Evolutionary conservation across 1,140 invertebrate species (phyloP).

Genomic region (Drosophila seguyi): DNA sequence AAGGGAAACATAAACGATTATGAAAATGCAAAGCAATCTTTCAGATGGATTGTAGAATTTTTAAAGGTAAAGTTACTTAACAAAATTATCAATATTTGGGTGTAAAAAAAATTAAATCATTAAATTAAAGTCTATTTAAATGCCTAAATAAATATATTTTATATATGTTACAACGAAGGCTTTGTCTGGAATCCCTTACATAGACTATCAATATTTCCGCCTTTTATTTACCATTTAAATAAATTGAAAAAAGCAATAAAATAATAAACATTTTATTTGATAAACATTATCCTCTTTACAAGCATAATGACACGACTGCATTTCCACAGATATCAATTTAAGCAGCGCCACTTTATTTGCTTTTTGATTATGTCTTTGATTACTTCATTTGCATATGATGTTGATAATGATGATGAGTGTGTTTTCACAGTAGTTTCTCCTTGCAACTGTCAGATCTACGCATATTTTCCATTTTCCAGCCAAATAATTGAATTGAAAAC

Average conservation of each 20-base stretch:
- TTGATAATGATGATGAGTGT: not conserved
- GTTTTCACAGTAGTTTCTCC: not conserved
- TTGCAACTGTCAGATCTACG: not conserved
- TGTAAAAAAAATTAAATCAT: not conserved
- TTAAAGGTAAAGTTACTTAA: not conserved
- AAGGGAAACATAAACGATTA: not conserved
- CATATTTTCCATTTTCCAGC: conserved; percentile 2
- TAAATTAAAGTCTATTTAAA: not conserved
- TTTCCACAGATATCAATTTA: conserved; percentile 13
- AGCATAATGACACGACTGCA: conserved; percentile 9
- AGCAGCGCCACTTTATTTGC: conserved; percentile 4
- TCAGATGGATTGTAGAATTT: not conserved
- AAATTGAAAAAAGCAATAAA: conserved; percentile 5
- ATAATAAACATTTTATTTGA: conserved; percentile 9
- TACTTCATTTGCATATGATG: conserved; percentile 14
- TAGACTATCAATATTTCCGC: not conserved
- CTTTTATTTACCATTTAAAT: not conserved
- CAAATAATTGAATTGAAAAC: conserved; percentile 22
- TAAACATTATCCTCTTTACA: not conserved
- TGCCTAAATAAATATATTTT: not conserved
- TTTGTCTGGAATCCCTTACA: not conserved
- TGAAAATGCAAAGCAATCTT: not conserved
- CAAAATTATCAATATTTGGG: not conserved
- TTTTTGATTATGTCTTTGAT: conserved; percentile 16
- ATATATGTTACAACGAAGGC: not conserved